Evolutionary conservation across 2,797 vertebrate genomes (phyloP).

Genomic region (Telmatherina bonti): DNA sequence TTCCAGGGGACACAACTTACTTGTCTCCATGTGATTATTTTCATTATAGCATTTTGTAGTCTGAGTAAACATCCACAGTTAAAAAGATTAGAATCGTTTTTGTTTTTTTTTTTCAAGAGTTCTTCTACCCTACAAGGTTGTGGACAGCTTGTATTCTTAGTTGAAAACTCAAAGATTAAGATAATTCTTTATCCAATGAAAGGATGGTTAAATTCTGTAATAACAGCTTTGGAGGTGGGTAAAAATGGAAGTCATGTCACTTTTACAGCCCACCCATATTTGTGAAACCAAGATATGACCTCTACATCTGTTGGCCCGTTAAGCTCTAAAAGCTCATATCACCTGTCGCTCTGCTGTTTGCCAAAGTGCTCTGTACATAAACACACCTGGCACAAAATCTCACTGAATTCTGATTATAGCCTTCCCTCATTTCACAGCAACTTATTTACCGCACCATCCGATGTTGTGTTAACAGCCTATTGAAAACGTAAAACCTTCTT

Average conservation of each 20-base stretch:
- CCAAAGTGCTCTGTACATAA: constrained; percentile 74
- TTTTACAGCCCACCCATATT: constrained; percentile 37
- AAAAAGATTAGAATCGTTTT: neutral
- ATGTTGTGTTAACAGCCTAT: constrained; percentile 60
- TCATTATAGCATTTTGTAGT: constrained; percentile 57
- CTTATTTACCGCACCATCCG: constrained; percentile 76
- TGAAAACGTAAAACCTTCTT: constrained; percentile 59
- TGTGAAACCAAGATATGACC: constrained; percentile 69
- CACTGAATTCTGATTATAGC: constrained; percentile 71
- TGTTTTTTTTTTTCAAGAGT: constrained; percentile 14
- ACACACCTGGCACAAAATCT: constrained; percentile 72
- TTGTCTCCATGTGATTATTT: constrained; percentile 44
- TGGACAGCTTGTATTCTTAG: constrained; percentile 3
- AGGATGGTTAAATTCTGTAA: constrained; percentile 24
- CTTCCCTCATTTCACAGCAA: constrained; percentile 75
- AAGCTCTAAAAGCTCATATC: constrained; percentile 72
- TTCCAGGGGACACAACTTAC: constrained; percentile 61
- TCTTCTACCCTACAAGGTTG: constrained; percentile 5
- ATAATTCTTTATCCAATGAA: constrained; percentile 15
- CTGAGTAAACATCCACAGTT: constrained; percentile 58
- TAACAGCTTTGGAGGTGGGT: constrained; percentile 10
- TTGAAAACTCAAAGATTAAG: constrained; percentile 2
- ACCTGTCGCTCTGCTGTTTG: constrained; percentile 75
- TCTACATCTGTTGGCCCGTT: constrained; percentile 61
- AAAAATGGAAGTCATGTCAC: constrained; percentile 45